These are phyloP conservation scores for Zygothrica quintamaculata DNA, from an alignment of 2,888 invertebrate species.

Conservation along the genomic window DNA sequence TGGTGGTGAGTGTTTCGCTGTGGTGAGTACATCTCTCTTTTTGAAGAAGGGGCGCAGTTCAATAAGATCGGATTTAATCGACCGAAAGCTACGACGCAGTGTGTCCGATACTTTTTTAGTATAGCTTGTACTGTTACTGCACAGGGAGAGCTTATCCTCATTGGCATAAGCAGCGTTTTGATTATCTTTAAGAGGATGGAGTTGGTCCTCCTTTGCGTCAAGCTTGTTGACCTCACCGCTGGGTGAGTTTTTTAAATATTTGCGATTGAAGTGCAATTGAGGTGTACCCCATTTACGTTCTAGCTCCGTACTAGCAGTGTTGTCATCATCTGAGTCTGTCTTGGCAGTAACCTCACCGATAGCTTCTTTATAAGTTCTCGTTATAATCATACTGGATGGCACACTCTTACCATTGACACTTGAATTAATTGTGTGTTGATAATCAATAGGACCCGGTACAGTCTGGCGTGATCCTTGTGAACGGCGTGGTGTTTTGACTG, in stretches of 20 bases:
- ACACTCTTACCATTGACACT: constrained; percentile 82
- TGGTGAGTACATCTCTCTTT: constrained; percentile 45
- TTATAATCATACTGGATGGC: constrained; percentile 79
- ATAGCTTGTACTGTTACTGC: constrained; percentile 79
- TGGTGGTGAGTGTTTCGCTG: constrained; percentile 3
- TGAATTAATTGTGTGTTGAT: constrained; percentile 73
- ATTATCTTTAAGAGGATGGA: constrained; percentile 49
- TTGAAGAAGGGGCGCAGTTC: constrained; percentile 80
- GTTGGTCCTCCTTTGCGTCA: constrained; percentile 45
- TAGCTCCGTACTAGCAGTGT: constrained; percentile 51
- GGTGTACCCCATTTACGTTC: constrained; percentile 83
- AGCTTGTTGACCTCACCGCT: constrained; percentile 56
- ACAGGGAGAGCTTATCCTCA: constrained; percentile 77
- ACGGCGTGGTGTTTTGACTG: constrained; percentile 77
- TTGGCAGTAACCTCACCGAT: constrained; percentile 39
- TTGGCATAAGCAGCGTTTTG: constrained; percentile 15
- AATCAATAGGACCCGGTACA: constrained; percentile 68
- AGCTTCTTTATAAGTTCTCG: constrained; percentile 69
- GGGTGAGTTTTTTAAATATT: constrained; percentile 73
- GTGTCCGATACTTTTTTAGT: constrained; percentile 79
- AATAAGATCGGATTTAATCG: constrained; percentile 74
- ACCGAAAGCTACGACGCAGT: constrained; percentile 81
- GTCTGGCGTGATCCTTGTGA: constrained; percentile 57
- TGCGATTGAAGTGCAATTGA: constrained; percentile 83
- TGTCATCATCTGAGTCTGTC: constrained; percentile 63